Evolutionary conservation across 2,888 invertebrate species (phyloP).

Genomic region (Belgica antarctica): DNA sequence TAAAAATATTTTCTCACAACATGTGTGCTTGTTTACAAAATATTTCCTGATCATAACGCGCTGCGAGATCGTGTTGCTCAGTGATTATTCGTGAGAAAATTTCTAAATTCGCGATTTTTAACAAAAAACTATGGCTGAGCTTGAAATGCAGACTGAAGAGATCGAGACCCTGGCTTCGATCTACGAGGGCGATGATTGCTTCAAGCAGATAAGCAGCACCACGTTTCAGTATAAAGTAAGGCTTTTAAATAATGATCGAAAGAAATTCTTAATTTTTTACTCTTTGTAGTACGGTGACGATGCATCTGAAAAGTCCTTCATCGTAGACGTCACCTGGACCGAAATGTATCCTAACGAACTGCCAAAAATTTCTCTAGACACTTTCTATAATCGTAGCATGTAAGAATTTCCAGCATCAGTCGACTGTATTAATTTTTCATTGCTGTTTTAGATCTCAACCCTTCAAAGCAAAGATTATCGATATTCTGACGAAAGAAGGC

Average conservation of each 20-base stretch:
- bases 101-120: too few relatives aligned
- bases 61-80: too few relatives aligned
- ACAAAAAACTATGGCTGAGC: slow-evolving; percentile 63
- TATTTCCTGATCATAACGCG: too few relatives aligned
- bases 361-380: slow-evolving; percentile 80
- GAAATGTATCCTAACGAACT: slow-evolving; percentile 79
- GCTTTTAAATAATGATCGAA: too few relatives aligned
- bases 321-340: slow-evolving; percentile 86
- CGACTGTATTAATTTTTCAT: not conserved
- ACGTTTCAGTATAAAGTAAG: slow-evolving; percentile 89
- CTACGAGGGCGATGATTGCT: slow-evolving; percentile 87
- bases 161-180: slow-evolving; percentile 87
- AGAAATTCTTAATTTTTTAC: slow-evolving; percentile 44
- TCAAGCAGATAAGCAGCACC: slow-evolving; percentile 73
- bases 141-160: slow-evolving; percentile 80
- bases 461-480: slow-evolving; percentile 69
- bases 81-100: too few relatives aligned
- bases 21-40: too few relatives aligned
- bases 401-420: slow-evolving; percentile 59
- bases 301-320: slow-evolving; percentile 73
- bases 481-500: slow-evolving; percentile 66
- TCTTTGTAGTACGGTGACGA: slow-evolving; percentile 74
- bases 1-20: too few relatives aligned
- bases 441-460: slow-evolving; percentile 59
- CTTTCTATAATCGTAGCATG: slow-evolving; percentile 92